A percentile compares a stretch with the other conserved stretches of the same genome.
These are phyloP conservation scores for Micrastur ruficollis DNA, from an alignment of 2,797 vertebrate genomes.

Conservation along the genomic window DNA sequence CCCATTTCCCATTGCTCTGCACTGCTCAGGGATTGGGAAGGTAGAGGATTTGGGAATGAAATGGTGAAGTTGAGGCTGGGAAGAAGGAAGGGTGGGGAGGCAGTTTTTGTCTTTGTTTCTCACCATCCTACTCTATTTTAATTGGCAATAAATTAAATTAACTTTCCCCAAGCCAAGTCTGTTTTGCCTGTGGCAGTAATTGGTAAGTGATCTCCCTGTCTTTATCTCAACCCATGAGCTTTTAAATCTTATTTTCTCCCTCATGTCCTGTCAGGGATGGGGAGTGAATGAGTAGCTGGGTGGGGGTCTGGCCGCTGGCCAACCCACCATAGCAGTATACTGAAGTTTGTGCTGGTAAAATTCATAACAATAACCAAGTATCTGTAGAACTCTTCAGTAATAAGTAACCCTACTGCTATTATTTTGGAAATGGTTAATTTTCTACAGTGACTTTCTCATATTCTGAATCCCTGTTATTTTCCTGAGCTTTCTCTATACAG, in stretches of 20 bases:
- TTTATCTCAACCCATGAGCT: rapidly evolving
- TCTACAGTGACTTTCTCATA: neutral
- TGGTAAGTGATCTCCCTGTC: too few species aligned
- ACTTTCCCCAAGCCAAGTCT: too few species aligned
- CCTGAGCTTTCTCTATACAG: neutral
- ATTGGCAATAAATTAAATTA: too few species aligned
- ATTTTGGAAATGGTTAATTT: neutral
- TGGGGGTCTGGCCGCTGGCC: neutral
- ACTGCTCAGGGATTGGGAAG: rapidly evolving
- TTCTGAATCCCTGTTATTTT: neutral
- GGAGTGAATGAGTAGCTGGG: neutral
- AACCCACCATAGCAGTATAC: neutral
- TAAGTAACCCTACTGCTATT: neutral
- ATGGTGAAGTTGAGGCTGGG: neutral
- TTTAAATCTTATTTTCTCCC: neutral
- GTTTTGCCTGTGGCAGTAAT: too few species aligned
- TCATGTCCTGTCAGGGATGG: neutral
- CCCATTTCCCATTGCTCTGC: neutral
- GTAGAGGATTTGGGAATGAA: neutral
- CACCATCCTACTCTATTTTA: too few species aligned
- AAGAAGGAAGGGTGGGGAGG: neutral
- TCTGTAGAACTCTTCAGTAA: neutral
- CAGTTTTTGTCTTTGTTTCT: too few species aligned
- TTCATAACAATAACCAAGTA: neutral
- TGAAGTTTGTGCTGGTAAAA: neutral